These are phyloP conservation scores for Typhlichthys subterraneus DNA, from an alignment of 2,797 vertebrate species.

Conservation along the genomic window DNA sequence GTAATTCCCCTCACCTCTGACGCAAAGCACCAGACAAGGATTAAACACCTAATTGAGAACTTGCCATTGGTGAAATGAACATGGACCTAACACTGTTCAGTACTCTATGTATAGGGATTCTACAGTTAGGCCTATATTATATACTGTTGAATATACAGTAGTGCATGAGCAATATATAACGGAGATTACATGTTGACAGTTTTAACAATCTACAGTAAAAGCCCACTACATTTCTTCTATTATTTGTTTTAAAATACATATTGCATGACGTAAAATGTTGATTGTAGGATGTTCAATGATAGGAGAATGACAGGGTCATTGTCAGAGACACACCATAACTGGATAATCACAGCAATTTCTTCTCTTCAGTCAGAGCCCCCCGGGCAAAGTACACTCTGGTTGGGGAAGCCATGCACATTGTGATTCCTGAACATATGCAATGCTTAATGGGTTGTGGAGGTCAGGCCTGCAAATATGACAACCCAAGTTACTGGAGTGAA, in stretches of 20 bases:
- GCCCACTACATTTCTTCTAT: neutral
- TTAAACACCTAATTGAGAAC: constrained; percentile 50
- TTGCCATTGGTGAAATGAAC: constrained; percentile 31
- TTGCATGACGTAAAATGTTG: neutral
- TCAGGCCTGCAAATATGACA: constrained; percentile 93
- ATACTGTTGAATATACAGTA: no score
- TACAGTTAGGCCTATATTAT: neutral
- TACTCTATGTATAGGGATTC: neutral
- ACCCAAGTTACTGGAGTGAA: constrained; percentile 87
- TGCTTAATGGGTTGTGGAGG: constrained; percentile 93
- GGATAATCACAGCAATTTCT: neutral
- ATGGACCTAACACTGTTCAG: constrained; percentile 15
- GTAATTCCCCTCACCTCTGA: constrained; percentile 22
- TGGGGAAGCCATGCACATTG: constrained; percentile 87
- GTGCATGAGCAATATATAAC: no score
- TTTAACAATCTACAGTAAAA: neutral
- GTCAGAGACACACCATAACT: neutral
- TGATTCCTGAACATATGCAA: constrained; percentile 88
- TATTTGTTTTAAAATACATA: neutral
- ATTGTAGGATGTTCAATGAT: neutral
- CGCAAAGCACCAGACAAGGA: constrained; percentile 41
- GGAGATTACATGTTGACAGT: neutral
- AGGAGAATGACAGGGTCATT: neutral
- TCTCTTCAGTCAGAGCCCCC: constrained; percentile 79
- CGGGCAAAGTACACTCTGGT: constrained; percentile 89